Evolutionary conservation across 2,888 invertebrate genomes (phyloP).

Genomic region (Cantharis nigra): DNA sequence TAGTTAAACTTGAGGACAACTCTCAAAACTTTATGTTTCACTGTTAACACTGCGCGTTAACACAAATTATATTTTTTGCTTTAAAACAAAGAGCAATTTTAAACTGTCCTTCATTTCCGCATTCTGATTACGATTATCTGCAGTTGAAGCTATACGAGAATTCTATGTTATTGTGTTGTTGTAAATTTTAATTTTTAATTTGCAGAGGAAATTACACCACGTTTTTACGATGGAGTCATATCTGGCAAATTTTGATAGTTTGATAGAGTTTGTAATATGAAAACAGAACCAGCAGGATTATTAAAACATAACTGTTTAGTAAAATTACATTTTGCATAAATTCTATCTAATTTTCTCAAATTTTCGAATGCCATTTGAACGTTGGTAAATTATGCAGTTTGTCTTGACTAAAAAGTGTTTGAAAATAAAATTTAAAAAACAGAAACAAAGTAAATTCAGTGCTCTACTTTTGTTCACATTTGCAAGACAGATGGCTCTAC

Average conservation of each 20-base stretch:
- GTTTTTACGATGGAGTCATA: not conserved
- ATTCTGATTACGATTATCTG: constrained; percentile 18
- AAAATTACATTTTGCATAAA: not conserved
- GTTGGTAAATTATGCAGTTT: not conserved
- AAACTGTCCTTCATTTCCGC: constrained; percentile 19
- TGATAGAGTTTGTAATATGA: not conserved
- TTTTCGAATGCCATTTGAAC: not conserved
- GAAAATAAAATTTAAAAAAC: not conserved
- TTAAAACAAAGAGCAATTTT: constrained; percentile 13
- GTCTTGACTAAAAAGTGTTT: not conserved
- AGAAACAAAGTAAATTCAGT: not conserved
- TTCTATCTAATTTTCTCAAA: not conserved
- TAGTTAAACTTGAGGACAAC: constrained; percentile 13
- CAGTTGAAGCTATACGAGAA: constrained; percentile 5
- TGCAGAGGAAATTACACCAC: not conserved
- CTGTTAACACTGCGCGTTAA: constrained; percentile 5
- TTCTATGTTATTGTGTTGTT: not conserved
- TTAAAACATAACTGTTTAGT: not conserved
- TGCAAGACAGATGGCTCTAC: constrained; percentile 13
- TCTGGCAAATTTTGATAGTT: not conserved
- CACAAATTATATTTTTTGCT: constrained; percentile 9
- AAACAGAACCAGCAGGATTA: not conserved
- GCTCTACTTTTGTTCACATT: constrained; percentile 8
- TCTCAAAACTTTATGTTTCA: constrained; percentile 8
- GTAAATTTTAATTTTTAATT: not conserved